These are phyloP conservation scores for Allygus modestus DNA, from an alignment of 2,888 invertebrate species.

Conservation along the genomic window DNA sequence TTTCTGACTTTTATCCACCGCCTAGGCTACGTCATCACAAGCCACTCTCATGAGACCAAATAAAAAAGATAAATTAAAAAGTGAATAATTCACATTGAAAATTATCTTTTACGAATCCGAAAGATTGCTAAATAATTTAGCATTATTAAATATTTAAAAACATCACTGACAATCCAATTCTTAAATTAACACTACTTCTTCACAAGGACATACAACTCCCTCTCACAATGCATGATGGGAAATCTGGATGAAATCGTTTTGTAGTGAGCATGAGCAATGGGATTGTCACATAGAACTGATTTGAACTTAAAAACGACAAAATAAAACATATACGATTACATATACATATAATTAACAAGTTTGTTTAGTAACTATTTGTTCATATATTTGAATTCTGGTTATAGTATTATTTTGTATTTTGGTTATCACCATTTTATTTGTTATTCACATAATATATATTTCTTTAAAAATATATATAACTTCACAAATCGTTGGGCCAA, in stretches of 20 bases:
- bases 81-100: neutral
- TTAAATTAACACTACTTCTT: slow-evolving; percentile 56
- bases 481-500: too few species aligned
- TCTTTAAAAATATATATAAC: too few species aligned
- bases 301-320: neutral
- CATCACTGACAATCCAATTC: slow-evolving; percentile 35
- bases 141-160: slow-evolving; percentile 30
- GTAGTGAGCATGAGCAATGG: slow-evolving; percentile 61
- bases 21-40: slow-evolving; percentile 60
- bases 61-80: slow-evolving; percentile 24
- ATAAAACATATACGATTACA: too few species aligned
- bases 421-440: too few species aligned
- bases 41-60: neutral
- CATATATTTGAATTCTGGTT: too few species aligned
- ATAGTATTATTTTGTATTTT: too few species aligned
- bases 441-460: too few species aligned
- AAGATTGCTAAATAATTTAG: neutral
- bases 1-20: slow-evolving; percentile 52
- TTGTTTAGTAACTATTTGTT: too few species aligned
- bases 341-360: too few species aligned
- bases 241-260: slow-evolving; percentile 63
- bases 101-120: neutral
- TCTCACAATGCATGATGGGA: slow-evolving; percentile 62
- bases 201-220: slow-evolving; percentile 64
- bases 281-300: slow-evolving; percentile 18